A percentile compares a stretch with the other conserved stretches of the same genome.
phyloP scores from a whole-genome alignment of 2,113 vertebrate species.

The Thermophis baileyi region DNA sequence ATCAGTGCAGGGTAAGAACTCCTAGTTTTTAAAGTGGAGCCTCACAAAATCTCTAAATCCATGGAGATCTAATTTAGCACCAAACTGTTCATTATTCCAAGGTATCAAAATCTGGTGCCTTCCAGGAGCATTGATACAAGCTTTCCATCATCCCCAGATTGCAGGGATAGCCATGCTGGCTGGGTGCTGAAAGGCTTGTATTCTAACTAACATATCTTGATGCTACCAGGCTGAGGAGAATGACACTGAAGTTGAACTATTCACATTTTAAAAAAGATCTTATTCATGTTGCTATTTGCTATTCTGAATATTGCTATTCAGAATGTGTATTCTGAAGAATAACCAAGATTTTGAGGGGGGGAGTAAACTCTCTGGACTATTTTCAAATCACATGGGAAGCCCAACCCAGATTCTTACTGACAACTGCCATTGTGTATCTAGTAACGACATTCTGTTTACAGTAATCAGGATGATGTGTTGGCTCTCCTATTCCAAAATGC shows the following conservation, averaged over 20 bases:
- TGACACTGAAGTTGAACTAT: background rate
- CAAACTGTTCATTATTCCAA: background rate
- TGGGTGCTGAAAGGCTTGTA: background rate
- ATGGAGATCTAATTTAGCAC: background rate
- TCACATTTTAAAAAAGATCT: background rate
- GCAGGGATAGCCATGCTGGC: background rate
- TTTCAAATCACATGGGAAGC: background rate
- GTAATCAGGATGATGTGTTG: background rate
- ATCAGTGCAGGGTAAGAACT: background rate
- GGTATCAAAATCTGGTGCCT: background rate
- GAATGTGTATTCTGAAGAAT: too few species aligned
- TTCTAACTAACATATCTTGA: background rate
- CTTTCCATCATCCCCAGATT: background rate
- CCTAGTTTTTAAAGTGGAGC: background rate
- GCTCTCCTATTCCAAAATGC: background rate
- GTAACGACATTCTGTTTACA: background rate
- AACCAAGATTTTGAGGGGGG: background rate
- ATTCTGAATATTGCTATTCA: too few species aligned
- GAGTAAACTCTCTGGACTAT: background rate
- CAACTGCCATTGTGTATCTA: background rate
- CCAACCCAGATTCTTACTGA: background rate
- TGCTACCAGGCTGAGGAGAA: background rate
- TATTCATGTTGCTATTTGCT: background rate
- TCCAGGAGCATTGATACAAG: background rate
- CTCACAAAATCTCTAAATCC: background rate